Percentiles rank a stretch among this genome's conserved stretches.
These are phyloP conservation scores for Myotis daubentonii DNA, from an alignment of 2,797 vertebrate genomes.

Conservation along the genomic window DNA sequence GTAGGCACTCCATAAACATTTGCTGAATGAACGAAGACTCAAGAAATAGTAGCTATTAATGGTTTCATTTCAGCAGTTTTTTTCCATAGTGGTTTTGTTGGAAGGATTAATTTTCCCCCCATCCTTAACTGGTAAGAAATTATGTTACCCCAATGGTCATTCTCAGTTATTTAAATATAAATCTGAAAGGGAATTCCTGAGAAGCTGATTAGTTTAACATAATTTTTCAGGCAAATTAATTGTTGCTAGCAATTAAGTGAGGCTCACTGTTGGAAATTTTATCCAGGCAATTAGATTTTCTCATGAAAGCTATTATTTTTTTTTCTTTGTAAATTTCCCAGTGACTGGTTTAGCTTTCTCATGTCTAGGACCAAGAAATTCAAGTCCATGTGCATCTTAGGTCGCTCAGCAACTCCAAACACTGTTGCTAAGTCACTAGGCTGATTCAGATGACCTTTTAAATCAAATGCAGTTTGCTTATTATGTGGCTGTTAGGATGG, in stretches of 20 bases:
- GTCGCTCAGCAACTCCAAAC: slow-evolving; percentile 83
- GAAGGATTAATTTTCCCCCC: not conserved
- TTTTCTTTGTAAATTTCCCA: slow-evolving; percentile 54
- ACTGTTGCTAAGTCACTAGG: slow-evolving; percentile 81
- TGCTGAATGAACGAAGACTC: not conserved
- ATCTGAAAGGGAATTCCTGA: slow-evolving; percentile 6
- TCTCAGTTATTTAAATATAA: slow-evolving; percentile 54
- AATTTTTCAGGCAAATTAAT: slow-evolving; percentile 55
- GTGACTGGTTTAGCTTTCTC: slow-evolving; percentile 70
- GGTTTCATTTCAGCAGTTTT: not conserved
- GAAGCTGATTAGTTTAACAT: slow-evolving; percentile 40
- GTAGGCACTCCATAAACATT: not conserved
- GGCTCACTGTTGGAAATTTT: slow-evolving; percentile 44
- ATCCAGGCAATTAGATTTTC: slow-evolving; percentile 55
- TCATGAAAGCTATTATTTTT: slow-evolving; percentile 60
- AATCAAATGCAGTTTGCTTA: slow-evolving; percentile 76
- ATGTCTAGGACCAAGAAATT: slow-evolving; percentile 77
- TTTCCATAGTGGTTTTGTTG: slow-evolving; percentile 21
- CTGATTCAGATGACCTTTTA: slow-evolving; percentile 82
- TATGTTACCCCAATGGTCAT: not conserved
- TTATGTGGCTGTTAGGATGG: slow-evolving; percentile 68
- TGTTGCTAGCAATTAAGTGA: slow-evolving; percentile 58
- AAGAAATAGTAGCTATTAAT: slow-evolving; percentile 19
- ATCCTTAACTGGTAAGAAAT: not conserved
- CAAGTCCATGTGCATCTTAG: slow-evolving; percentile 74